Evolutionary conservation across 2,113 vertebrate species (phyloP), one percentile per base, ranked within the genome.

Genomic region (Periophthalmus modestus): DNA sequence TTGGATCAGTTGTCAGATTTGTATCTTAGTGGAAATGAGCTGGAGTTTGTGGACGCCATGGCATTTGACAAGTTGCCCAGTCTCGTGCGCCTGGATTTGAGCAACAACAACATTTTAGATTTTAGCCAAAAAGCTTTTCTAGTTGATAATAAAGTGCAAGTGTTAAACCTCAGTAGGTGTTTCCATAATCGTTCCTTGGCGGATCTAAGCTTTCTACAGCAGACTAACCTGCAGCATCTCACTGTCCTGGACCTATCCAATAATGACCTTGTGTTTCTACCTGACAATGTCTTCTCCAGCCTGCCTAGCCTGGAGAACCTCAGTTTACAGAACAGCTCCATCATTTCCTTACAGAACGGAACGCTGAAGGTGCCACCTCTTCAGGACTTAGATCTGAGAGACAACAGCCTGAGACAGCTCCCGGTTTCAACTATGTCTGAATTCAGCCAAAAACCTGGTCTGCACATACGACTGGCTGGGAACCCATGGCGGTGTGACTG

Each of bases 401-500:
- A 95, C 88, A 97, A 97, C 63, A 86, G 93, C 10, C 85, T 98
- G 80, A 91, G 91, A 9, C 39, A 87, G 36, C 90, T 98, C 46
- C 57, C 88, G 66, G 89, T 94, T 0, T 5, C 69, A 78, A 94
- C 93, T 1, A 69, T 95, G 72, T 61, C 70, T 0, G 94, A 95
- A 75, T 77, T 96, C 82, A 90, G 75, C 39, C 54, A 85, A 54
- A 89, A 95, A 65, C 82, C 93, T 0, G 77, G 36, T 0, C 91
- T 96, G 43, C 82, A 0, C 24, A 59, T 98, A 52, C 74, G 68
- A 33, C 89, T 98, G 72, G 82, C 88, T 33, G 93, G 58, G 75
- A 98, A 98, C 74, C 75, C 94, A 16, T 98, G 97, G 96, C 91
- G 88, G 68, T 99, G 98, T 4, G 92, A 97, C 90, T 99, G 98